These are phyloP conservation scores for Dolichallabes microphthalmus DNA, from an alignment of 2,113 vertebrate species.

Conservation along the genomic window DNA sequence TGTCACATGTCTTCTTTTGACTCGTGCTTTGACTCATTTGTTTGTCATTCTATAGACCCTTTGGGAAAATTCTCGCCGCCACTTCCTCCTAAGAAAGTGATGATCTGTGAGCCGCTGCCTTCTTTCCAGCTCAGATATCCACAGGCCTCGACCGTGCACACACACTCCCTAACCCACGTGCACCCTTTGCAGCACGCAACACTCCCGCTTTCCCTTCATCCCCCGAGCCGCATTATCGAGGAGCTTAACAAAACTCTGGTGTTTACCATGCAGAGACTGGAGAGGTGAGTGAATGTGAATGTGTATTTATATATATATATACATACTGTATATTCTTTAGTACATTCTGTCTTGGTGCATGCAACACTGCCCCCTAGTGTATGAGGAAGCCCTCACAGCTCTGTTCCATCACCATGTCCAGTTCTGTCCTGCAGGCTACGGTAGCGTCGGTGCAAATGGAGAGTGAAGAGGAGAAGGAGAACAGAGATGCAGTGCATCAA, in stretches of 20 bases:
- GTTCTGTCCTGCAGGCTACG: conserved; percentile 82
- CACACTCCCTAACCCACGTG: conserved; percentile 77
- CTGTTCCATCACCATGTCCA: conserved; percentile 54
- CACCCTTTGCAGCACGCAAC: conserved; percentile 84
- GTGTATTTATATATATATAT: neutral
- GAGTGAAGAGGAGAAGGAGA: conserved; percentile 94
- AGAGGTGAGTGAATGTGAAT: conserved; percentile 78
- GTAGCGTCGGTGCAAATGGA: conserved; percentile 91
- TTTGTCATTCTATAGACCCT: conserved; percentile 72
- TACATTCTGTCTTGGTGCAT: neutral
- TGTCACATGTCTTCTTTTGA: neutral
- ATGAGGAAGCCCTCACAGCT: neutral
- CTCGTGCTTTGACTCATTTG: neutral
- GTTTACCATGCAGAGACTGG: conserved; percentile 96
- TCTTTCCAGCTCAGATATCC: conserved; percentile 84
- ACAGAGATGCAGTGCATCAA: conserved; percentile 64
- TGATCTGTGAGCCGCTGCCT: conserved; percentile 89
- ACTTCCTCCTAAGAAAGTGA: conserved; percentile 98
- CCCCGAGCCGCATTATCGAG: conserved; percentile 89
- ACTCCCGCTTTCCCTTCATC: conserved; percentile 80
- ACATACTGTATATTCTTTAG: too few relatives aligned
- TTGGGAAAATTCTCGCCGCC: conserved; percentile 90
- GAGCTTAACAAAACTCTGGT: conserved; percentile 95
- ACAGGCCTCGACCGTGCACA: conserved; percentile 70
- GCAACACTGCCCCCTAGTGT: conserved; percentile 17